Evolutionary conservation across 2,888 invertebrate species (phyloP).

Genomic region (Monopis laevigella): DNA sequence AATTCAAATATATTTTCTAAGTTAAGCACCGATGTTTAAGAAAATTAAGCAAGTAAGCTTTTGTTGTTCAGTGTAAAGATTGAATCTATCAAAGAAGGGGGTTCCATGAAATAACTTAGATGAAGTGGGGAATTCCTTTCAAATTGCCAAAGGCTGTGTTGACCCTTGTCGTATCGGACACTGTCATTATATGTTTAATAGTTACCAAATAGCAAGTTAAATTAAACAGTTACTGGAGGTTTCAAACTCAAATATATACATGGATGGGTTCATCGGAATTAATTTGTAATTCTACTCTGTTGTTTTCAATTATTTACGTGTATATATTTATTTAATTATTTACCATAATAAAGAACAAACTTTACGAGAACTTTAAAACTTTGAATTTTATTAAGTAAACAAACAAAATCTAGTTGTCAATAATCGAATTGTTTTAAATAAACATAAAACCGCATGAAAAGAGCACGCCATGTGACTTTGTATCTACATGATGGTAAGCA

Average conservation of each 20-base stretch:
- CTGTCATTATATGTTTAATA: conserved; percentile 35
- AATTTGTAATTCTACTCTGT: no score
- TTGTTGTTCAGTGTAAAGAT: not conserved
- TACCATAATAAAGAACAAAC: no score
- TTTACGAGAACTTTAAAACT: no score
- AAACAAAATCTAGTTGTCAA: no score
- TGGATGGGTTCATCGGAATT: no score
- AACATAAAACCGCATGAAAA: no score
- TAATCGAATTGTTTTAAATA: no score
- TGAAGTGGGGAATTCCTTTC: conserved; percentile 35
- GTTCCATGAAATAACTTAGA: conserved; percentile 12
- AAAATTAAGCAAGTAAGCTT: not conserved
- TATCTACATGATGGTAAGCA: no score
- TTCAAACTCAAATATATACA: not conserved
- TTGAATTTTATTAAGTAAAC: no score
- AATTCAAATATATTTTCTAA: not conserved
- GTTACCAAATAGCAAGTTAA: conserved; percentile 10
- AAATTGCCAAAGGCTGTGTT: conserved; percentile 34
- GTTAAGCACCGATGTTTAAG: not conserved
- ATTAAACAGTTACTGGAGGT: conserved; percentile 2
- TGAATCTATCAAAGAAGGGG: conserved; percentile 11
- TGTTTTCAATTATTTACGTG: no score
- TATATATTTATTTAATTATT: no score
- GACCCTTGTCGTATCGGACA: conserved; percentile 52
- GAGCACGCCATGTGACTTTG: no score